These are phyloP conservation scores for Baryphthengus martii DNA, from an alignment of 2,113 vertebrate species.

Conservation along the genomic window DNA sequence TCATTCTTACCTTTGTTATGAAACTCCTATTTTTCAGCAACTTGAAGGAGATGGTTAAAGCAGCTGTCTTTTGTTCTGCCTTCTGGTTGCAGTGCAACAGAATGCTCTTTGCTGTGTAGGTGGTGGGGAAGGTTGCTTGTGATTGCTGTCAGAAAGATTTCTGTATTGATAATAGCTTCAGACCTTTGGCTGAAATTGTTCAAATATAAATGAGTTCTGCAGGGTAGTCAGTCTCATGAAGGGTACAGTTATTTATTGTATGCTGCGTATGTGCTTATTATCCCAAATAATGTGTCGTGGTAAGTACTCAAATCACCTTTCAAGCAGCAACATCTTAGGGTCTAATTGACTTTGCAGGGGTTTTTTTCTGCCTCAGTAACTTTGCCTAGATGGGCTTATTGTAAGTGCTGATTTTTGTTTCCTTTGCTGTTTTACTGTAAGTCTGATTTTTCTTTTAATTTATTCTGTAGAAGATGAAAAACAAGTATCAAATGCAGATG, in stretches of 20 bases:
- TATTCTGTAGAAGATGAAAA: not conserved
- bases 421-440: not conserved
- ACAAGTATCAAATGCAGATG: not conserved
- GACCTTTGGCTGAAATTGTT: not conserved
- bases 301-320: not conserved
- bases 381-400: not conserved
- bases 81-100: not conserved
- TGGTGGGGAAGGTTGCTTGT: not conserved
- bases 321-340: not conserved
- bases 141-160: not conserved
- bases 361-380: constrained; percentile 3
- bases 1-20: not conserved
- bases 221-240: not conserved
- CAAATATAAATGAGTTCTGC: not conserved
- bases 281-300: not conserved
- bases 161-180: not conserved
- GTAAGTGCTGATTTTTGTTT: not conserved
- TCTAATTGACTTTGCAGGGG: not conserved
- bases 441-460: not conserved
- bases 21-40: not conserved
- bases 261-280: not conserved
- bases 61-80: not conserved
- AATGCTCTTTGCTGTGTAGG: accelerated
- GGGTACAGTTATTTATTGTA: not conserved
- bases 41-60: not conserved